Evolutionary conservation across 1,140 invertebrate species (phyloP).

Genomic region (Orchesella cincta): DNA sequence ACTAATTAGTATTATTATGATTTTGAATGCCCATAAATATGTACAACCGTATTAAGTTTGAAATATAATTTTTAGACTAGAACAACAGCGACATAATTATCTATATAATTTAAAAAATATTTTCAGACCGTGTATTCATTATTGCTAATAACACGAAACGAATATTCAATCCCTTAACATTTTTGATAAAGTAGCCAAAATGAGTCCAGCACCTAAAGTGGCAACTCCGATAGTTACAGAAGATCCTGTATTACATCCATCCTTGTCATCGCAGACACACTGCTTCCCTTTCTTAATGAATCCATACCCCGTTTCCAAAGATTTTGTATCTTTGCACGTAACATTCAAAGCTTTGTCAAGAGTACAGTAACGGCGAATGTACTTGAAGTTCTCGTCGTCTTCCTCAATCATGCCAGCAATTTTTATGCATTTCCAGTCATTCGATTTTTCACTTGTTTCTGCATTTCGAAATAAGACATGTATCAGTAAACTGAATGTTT

Average conservation of each 20-base stretch:
- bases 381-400: neutral
- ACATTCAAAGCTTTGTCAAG: neutral
- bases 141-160: neutral
- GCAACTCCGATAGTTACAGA: too few species aligned
- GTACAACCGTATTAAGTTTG: too few species aligned
- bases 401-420: neutral
- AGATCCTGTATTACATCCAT: neutral
- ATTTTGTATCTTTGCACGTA: neutral
- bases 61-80: too few species aligned
- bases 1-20: too few species aligned
- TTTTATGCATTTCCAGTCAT: slow-evolving; percentile 13
- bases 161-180: neutral
- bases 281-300: neutral
- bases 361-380: neutral
- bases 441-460: neutral
- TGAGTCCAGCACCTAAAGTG: neutral
- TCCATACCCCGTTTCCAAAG: neutral
- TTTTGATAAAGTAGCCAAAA: neutral
- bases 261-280: neutral
- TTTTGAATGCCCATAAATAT: too few species aligned
- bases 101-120: neutral
- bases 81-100: too few species aligned
- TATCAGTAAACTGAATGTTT: neutral
- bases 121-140: neutral
- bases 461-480: too few species aligned